Evolutionary conservation across 1,140 invertebrate species (phyloP), one percentile per base, ranked within the genome.

Genomic region (Drosophila takahashii): DNA sequence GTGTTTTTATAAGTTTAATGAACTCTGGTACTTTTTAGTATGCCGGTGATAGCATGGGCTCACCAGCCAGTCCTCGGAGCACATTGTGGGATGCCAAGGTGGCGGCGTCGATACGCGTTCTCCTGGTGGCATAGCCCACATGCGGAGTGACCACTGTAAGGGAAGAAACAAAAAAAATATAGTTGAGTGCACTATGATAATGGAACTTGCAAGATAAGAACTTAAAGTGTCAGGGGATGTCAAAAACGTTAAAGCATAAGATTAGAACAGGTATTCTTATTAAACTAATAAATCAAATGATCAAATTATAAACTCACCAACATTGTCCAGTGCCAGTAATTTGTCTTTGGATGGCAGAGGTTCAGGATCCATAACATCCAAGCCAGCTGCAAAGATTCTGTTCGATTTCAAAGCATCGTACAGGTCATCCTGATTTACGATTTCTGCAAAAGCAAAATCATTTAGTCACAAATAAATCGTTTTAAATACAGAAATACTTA

Each of bases 351-450:
- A 79, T 11, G 97, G 96, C 22, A 99, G 92, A 4, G 98, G 98
- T 92, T 99, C 98, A 0, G 98, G 98, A 48, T 95, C 95, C 85
- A 96, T 98, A 0, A 99, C 98, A 94, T 99, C 98, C 10, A 99
- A 93, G 2, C 98, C 98, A 15, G 98, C 98, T 22, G 95, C 96
- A 89, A 94, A 93, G 61, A 99, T 98, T 65, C 93, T 93, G 10
- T 94, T 94, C 48, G 93, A 94, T 86, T 96, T 94, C 10, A 99
- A 92, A 2, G 97, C 97, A 72, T 95, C 93, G 65, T 97, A 95
- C 36, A 98, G 92, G 51, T 96, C 97, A 56, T 95, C 92, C 79
- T 97, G 96, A 86, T 98, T 95, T 0, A 98, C 96, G 50, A 97
- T 93, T 67, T 94, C 96, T 98, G 11, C 5, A 15, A 15, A 6